Evolutionary conservation across 2,797 vertebrate species (phyloP), one percentile per base, ranked within the genome.

Genomic region (Knipowitschia caucasica): DNA sequence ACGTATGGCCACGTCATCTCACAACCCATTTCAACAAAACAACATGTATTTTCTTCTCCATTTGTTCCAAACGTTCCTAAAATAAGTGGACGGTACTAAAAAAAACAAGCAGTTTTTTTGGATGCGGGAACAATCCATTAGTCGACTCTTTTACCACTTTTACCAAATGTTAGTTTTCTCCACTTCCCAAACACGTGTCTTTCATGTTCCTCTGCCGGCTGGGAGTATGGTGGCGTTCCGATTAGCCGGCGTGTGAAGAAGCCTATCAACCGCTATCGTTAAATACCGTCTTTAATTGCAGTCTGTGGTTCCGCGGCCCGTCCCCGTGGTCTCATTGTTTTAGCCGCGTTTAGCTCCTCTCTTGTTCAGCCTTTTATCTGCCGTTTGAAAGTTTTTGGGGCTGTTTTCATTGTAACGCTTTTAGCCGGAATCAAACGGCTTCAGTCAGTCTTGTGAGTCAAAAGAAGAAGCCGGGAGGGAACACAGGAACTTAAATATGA

Each of bases 391-490:
- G n/a, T n/a, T n/a, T 31, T 47, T 31, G 17, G 27, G 26, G 8
- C 17, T 18, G 45, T 47, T 47, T 47, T 43, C 40, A 24, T 47
- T 47, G 45, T 31, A 7, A 18, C 15, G 44, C 44, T 12, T 46
- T 46, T 46, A 46, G 44, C 45, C 3, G 25, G 21, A 47, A 47
- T 47, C 45, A 47, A 47, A 47, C 45, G 14, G 27, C 26, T 47
- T 47, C 45, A 47, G 45, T 47, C 12, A 14, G 26, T 29, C 21
- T 31, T 47, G n/a, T 11, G 17, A 31, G n/a, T 47, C 45, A 47
- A 47, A 29, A 29, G n/a, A 45, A 45, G 12, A 56, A 42, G 18
- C 35, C 31, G 20, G 9, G 39, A 15, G 39, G 20, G 27, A 47
- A 47, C 45, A 20, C 27, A 20, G 44, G 8, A 43, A 43, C 40